phyloP scores from a whole-genome alignment of 2,113 vertebrate species.

The Podilymbus podiceps region DNA sequence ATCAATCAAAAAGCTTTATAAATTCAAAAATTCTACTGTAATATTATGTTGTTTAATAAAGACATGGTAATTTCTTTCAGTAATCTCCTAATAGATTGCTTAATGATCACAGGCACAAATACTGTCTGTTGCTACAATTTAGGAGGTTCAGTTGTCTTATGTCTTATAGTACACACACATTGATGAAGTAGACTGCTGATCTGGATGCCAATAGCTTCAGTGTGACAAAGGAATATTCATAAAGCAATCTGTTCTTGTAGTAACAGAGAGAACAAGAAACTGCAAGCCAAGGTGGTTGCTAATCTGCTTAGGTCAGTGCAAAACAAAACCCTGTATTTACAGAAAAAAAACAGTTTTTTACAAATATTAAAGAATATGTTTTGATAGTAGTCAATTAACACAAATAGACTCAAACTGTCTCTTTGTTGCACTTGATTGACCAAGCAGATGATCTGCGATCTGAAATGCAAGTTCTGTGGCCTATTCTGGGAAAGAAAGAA shows the following conservation, averaged over 20 bases:
- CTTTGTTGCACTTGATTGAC: neutral
- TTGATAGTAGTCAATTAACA: neutral
- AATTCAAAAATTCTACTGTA: neutral
- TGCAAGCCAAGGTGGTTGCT: neutral
- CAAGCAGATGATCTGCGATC: neutral
- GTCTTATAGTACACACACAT: neutral
- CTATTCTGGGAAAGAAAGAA: neutral
- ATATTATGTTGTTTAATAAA: neutral
- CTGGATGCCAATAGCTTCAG: neutral
- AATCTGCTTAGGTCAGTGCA: neutral
- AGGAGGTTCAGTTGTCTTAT: neutral
- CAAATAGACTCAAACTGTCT: neutral
- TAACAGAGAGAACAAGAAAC: neutral
- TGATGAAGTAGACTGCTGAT: neutral
- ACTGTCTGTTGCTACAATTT: neutral
- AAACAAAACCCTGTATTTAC: neutral
- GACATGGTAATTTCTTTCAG: neutral
- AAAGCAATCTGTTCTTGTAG: neutral
- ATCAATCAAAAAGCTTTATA: neutral
- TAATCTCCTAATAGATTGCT: neutral
- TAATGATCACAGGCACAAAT: neutral
- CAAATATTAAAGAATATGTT: neutral
- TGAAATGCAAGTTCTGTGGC: neutral
- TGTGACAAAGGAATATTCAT: neutral
- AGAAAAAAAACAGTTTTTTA: neutral